phyloP scores from a whole-genome alignment of 1,140 invertebrate species.

The Carcinoscorpius rotundicauda region DNA sequence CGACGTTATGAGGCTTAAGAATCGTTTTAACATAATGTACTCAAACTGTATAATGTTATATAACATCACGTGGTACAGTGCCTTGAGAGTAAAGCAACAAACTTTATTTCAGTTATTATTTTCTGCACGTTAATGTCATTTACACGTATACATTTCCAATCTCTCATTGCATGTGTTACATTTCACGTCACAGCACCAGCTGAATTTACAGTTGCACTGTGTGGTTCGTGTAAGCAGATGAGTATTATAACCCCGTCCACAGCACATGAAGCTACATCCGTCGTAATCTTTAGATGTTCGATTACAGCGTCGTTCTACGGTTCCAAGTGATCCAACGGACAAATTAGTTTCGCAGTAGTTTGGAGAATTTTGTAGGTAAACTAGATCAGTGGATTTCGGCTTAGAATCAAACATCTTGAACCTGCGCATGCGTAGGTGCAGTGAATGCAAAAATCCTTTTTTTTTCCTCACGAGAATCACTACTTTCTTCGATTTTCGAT shows the following conservation, averaged over 20 bases:
- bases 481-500: constrained; percentile 30
- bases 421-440: constrained; percentile 13
- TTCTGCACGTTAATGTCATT: constrained; percentile 26
- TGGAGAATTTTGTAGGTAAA: constrained; percentile 79
- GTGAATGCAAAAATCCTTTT: constrained; percentile 45
- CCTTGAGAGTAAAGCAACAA: too few species aligned
- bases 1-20: too few species aligned
- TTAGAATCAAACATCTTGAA: constrained; percentile 24
- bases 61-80: too few species aligned
- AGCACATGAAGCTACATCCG: constrained; percentile 49
- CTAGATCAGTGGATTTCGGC: constrained; percentile 67
- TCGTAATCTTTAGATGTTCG: constrained; percentile 49
- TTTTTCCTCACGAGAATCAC: constrained; percentile 4
- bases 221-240: constrained; percentile 24
- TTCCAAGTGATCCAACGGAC: constrained; percentile 35
- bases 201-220: constrained; percentile 46
- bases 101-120: too few species aligned
- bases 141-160: constrained; percentile 43
- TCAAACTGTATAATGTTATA: too few species aligned
- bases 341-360: constrained; percentile 74
- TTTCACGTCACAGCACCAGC: constrained; percentile 50
- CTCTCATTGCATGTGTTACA: constrained; percentile 45
- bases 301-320: constrained; percentile 45
- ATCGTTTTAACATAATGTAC: too few species aligned
- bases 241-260: constrained; percentile 38